Base-by-base conservation (phyloP, 2,113 vertebrate species). In the Petrocephalus zakoni region DNA sequence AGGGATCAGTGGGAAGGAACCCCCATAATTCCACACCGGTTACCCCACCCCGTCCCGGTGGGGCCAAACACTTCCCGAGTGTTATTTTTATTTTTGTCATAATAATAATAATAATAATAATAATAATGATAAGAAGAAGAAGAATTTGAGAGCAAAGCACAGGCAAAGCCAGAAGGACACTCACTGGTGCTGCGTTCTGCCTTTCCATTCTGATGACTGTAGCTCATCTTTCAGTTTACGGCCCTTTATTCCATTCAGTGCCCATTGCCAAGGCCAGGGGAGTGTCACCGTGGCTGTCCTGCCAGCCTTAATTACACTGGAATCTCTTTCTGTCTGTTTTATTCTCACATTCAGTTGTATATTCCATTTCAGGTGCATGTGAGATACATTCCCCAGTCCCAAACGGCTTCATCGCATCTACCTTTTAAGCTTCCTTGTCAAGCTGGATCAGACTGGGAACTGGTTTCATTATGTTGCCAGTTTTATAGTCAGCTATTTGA, bases 1-100 rank as follows among this genome's bases (percentile, higher is more conserved):
- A 21, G 58, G 90, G 90, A 91, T 91, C 90, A 91, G 90, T 92
- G 84, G 42, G 46, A 91, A 78, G 90, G 85, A 87, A 90, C 88
- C 75, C 9, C 22, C 34, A 11, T 21, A 89, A 64, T 22, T n/a
- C 3, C 42, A 52, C 29, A 87, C 84, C 21, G 11, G 58, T 51
- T 61, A 47, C 52, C 22, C 85, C 53, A 22, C 7, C 53, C 53
- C 13, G 4, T 0, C 53, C 53, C 17, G 19, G 25, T 78, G 72
- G 72, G 34, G 72, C 7, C 52, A 86, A 55, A 21, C 17, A 49
- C 19, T 47, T 83, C 81, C 46, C 49, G 21, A 86, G 29, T 88
- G 85, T 49, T 47, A 61, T 81, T 87, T 68, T 42, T 53, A 25
- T 42, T 87, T 8, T 61, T 61, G 8, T 61, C 11, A 29, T 68